Base-by-base conservation (phyloP, 2,113 vertebrate species). In the Semnornis frantzii region DNA sequence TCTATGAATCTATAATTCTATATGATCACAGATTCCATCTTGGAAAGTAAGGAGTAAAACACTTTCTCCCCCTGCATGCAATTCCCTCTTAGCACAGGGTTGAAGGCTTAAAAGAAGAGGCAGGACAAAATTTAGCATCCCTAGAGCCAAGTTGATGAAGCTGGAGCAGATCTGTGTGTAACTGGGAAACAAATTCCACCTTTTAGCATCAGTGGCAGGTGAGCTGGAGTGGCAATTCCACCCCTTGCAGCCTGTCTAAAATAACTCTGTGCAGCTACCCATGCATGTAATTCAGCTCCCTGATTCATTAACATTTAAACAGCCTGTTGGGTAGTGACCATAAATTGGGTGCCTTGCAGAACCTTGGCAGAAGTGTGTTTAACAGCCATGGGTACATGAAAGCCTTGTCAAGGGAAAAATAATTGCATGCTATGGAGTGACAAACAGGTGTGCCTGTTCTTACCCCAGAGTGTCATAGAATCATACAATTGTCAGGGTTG, bases 241-340 rank as follows among this genome's bases (percentile, higher is more conserved):
- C 82, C 78, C 91, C 74, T 80, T 90, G 75, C 81, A 90, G 60
- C 60, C 81, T 86, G 70, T 87, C 77, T 93, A 58, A 81, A 93
- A 94, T 93, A 93, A 85, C 76, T 92, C 28, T 50, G 60, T 91
- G 60, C 50, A 87, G 39, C 66, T 92, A 77, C 84, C 92, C 95
- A 87, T 89, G 95, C 90, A 79, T 91, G 82, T 96, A 95, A 96
- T 97, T 94, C 82, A 87, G 82, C 91, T 92, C 88, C 90, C 82
- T 93, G 93, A 92, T 92, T 96, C 81, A 94, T 94, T 93, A 96
- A 93, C 81, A 94, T 92, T 96, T 95, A 94, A 95, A 90, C 83
- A 87, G 39, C 79, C 71, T 72, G 82, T 85, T 93, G 91, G 85
- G 82, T 85, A 91, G 63, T 74, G 87, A 77, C 71, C 75, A 90